Conservation (phyloP, 2,888 invertebrate species). For the Drosophila neutralis region DNA sequence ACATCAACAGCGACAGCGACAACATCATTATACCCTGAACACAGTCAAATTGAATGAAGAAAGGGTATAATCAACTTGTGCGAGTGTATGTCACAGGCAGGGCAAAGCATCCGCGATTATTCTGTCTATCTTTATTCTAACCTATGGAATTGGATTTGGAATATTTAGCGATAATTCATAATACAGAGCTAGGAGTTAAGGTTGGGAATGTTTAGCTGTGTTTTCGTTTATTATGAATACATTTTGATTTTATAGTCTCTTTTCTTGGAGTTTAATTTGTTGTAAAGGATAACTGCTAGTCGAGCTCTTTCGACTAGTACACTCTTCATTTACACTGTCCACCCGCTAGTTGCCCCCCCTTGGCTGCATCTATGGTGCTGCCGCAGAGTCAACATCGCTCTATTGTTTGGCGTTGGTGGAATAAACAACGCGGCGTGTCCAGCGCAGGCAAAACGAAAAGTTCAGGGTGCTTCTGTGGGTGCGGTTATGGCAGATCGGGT, state of each 20-base stretch:
- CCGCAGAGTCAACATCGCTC: slow-evolving; percentile 55
- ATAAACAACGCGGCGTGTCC: slow-evolving; percentile 76
- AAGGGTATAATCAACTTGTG: neutral
- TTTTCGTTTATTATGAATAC: neutral
- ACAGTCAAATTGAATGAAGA: neutral
- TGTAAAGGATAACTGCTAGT: neutral
- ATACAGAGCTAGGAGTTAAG: neutral
- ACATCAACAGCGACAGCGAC: slow-evolving; percentile 34
- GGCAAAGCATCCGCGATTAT: neutral
- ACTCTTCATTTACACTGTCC: slow-evolving; percentile 63
- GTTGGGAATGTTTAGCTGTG: neutral
- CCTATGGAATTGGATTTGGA: neutral
- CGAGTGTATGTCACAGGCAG: too few relatives aligned
- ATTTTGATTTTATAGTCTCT: neutral
- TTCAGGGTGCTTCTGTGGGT: neutral
- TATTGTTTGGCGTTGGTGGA: slow-evolving; percentile 74
- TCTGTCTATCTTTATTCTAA: neutral
- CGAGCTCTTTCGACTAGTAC: neutral
- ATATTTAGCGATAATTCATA: neutral
- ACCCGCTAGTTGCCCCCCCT: slow-evolving; percentile 12
- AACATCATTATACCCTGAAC: slow-evolving; percentile 51
- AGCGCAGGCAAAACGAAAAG: slow-evolving; percentile 53
- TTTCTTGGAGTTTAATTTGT: neutral
- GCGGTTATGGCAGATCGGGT: neutral
- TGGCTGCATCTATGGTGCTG: slow-evolving; percentile 21